Base-by-base conservation (phyloP, 2,888 invertebrate genomes). In the Heliconius charithonia region DNA sequence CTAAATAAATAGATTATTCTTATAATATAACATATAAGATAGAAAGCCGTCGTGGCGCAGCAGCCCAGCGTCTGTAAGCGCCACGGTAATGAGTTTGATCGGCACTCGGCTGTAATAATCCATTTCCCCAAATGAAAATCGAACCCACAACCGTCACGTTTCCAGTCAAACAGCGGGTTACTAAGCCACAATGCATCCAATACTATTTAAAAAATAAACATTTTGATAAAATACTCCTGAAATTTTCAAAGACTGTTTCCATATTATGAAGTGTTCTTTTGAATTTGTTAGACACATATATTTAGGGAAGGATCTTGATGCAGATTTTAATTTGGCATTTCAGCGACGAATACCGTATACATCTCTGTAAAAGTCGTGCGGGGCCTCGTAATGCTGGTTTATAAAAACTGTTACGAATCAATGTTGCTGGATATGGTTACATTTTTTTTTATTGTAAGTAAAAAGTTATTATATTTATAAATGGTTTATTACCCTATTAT, bases 281-380 rank as follows among this genome's bases (percentile, higher is more conserved):
- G n/a, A 51, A 59, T 25, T 62, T 62, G 37, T 73, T 59, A 73
- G 25, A 73, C 13, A 62, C 25, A 25, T 37, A 37, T n/a, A 73
- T 59, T 70, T 62, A 4, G 25, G 13, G 22, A 72, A 76, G 66
- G 70, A 72, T 76, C 59, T 72, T 22, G 29, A 59, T 72, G 45
- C 67, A 67, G 10, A 72, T 73, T 45, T 76, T 78, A 80, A 80
- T 78, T 78, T 74, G 74, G n/a, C 32, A 62, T 37, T 65, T 63
- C 65, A 66, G 77, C 65, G 69, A 66, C 69, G 76, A 76, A 76
- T 62, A 25, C 51, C 25, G 59, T 65, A 66, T 70, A 45, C 56
- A 45, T 71, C 63, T 78, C 62, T 78, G 80, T 73, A 9, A 37
- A 56, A 19, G 59, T 70, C 75, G 62, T 66, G 71, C 37, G n/a